These are phyloP conservation scores for Oreochromis aureus DNA, from an alignment of 2,113 vertebrate species.

Conservation along the genomic window DNA sequence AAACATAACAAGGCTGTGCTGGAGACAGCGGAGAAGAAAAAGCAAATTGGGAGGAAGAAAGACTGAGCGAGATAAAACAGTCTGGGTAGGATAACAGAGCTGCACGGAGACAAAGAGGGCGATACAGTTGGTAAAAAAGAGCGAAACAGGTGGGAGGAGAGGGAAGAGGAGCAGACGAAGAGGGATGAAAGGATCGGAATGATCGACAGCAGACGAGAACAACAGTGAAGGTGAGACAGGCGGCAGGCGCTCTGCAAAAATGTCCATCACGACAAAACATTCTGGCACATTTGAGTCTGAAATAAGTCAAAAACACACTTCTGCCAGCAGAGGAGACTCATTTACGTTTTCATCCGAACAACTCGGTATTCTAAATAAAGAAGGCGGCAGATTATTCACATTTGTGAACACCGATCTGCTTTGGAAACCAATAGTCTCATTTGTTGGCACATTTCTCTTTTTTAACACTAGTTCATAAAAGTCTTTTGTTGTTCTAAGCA, in stretches of 20 bases:
- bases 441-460: background rate
- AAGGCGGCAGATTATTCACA: background rate
- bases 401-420: background rate
- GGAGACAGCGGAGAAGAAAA: conserved; percentile 58
- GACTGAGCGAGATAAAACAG: conserved; percentile 58
- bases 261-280: background rate
- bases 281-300: background rate
- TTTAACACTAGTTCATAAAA: background rate
- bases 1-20: conserved; percentile 65
- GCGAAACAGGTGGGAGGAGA: conserved; percentile 64
- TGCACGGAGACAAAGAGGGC: conserved; percentile 31
- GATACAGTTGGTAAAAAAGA: conserved; percentile 52
- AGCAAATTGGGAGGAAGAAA: conserved; percentile 66
- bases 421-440: background rate
- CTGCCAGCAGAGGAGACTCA: background rate
- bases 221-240: conserved; percentile 4
- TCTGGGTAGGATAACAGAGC: conserved; percentile 61
- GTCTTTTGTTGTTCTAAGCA: background rate
- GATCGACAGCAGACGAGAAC: conserved; percentile 35
- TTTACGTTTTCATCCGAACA: background rate
- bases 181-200: conserved; percentile 38
- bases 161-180: conserved; percentile 29
- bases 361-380: background rate
- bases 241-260: conserved; percentile 9
- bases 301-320: background rate